A percentile compares a stretch with the other conserved stretches of the same genome.
phyloP scores from a whole-genome alignment of 2,113 vertebrate genomes.

The Hirundichthys speculiger region DNA sequence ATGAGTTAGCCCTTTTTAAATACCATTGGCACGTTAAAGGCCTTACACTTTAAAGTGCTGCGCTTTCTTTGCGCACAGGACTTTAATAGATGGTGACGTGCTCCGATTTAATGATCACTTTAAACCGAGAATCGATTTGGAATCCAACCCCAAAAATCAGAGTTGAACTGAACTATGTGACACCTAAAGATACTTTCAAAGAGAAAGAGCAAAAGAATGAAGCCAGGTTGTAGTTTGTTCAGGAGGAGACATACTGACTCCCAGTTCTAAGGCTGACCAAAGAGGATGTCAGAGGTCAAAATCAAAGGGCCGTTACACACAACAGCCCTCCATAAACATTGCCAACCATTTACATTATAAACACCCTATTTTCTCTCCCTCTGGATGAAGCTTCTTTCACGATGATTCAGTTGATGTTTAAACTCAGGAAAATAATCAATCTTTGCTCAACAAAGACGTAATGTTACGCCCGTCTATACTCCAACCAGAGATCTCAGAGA shows the following conservation, averaged over 20 bases:
- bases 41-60: too few relatives aligned
- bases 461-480: neutral
- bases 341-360: slow-evolving; percentile 29
- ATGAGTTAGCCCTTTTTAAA: too few relatives aligned
- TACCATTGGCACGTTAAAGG: too few relatives aligned
- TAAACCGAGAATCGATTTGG: too few relatives aligned
- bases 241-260: slow-evolving; percentile 36
- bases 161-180: too few relatives aligned
- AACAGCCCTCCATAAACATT: slow-evolving; percentile 41
- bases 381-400: slow-evolving; percentile 35
- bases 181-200: neutral
- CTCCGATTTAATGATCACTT: too few relatives aligned
- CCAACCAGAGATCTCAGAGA: too few relatives aligned
- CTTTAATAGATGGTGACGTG: too few relatives aligned
- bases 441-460: neutral
- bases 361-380: slow-evolving; percentile 13
- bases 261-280: slow-evolving; percentile 41
- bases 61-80: too few relatives aligned
- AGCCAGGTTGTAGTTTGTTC: slow-evolving; percentile 36
- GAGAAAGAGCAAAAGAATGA: slow-evolving; percentile 24
- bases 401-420: neutral
- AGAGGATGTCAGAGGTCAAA: slow-evolving; percentile 52
- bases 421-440: neutral
- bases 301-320: slow-evolving; percentile 52
- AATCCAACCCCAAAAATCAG: too few relatives aligned